A percentile compares a stretch with the other conserved stretches of the same genome.
Conservation (phyloP, 2,888 invertebrate genomes). For the Metopia argyrocephala region DNA sequence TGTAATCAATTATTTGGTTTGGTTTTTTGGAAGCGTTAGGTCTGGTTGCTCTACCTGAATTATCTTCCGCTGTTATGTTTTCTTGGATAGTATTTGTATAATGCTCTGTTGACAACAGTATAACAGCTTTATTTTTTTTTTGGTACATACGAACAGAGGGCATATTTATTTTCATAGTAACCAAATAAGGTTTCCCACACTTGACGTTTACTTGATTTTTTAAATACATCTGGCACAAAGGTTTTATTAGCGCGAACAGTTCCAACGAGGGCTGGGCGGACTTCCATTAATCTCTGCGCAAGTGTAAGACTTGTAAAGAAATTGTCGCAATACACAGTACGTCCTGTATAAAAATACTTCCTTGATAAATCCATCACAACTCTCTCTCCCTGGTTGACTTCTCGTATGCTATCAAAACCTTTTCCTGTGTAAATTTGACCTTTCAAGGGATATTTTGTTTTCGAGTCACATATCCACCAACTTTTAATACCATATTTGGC, state of each 20-base stretch:
- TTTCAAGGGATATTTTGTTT: neutral
- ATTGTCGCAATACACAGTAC: slow-evolving; percentile 12
- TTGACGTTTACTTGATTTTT: too few relatives aligned
- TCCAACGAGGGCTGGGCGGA: slow-evolving; percentile 10
- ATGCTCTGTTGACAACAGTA: too few relatives aligned
- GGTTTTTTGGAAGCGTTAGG: too few relatives aligned
- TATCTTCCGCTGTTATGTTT: too few relatives aligned
- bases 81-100: too few relatives aligned
- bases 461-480: slow-evolving; percentile 33
- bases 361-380: neutral
- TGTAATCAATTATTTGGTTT: too few relatives aligned
- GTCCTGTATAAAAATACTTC: neutral
- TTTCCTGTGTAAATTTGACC: slow-evolving; percentile 1
- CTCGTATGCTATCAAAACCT: neutral
- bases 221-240: slow-evolving; percentile 21
- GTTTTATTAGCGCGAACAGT: slow-evolving; percentile 5
- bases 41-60: too few relatives aligned
- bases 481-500: too few relatives aligned
- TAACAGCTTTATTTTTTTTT: too few relatives aligned
- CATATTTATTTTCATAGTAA: too few relatives aligned
- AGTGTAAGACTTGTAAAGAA: slow-evolving; percentile 32
- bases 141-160: too few relatives aligned
- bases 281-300: slow-evolving; percentile 33
- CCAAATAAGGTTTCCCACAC: too few relatives aligned
- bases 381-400: slow-evolving; percentile 1